Evolutionary conservation across 2,888 invertebrate species (phyloP).

Genomic region (Anoplius nigerrimus): DNA sequence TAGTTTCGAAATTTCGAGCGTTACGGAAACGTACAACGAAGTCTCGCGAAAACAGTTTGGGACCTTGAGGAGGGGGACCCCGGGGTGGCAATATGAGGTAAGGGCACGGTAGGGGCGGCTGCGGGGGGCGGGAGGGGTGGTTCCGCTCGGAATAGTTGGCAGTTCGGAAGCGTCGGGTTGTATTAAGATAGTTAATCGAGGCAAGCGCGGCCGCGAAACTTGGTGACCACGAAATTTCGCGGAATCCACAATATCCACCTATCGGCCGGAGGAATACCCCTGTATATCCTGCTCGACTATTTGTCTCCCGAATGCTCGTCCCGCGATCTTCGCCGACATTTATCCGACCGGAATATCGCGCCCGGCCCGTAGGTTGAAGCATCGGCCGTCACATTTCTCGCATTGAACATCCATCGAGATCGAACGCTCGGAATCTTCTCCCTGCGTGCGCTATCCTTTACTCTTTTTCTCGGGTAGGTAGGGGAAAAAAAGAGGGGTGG

Average conservation of each 20-base stretch:
- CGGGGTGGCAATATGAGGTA: no score
- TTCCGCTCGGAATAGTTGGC: conserved; percentile 7
- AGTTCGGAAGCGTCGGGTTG: conserved; percentile 3
- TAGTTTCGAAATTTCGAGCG: no score
- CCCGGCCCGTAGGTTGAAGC: conserved; percentile 52
- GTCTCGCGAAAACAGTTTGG: no score
- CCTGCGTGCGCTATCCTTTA: conserved; percentile 1
- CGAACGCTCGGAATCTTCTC: conserved; percentile 2
- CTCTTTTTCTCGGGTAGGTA: background rate
- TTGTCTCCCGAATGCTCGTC: conserved; percentile 54
- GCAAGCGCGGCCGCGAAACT: conserved; percentile 7
- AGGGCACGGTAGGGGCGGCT: no score
- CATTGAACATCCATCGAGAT: conserved; percentile 56
- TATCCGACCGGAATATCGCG: conserved; percentile 58
- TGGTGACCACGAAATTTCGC: conserved; percentile 35
- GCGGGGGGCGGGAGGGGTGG: conserved; percentile 23
- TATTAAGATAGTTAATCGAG: conserved; percentile 20
- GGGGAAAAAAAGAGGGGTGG: background rate
- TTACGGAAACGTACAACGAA: no score
- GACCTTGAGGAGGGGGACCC: no score
- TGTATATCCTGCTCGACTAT: conserved; percentile 40
- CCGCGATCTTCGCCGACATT: conserved; percentile 60
- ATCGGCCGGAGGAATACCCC: conserved; percentile 29
- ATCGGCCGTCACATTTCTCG: conserved; percentile 61
- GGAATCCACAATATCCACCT: conserved; percentile 36